Base-by-base conservation (phyloP, 2,113 vertebrate genomes). In the Puntigrus tetrazona region DNA sequence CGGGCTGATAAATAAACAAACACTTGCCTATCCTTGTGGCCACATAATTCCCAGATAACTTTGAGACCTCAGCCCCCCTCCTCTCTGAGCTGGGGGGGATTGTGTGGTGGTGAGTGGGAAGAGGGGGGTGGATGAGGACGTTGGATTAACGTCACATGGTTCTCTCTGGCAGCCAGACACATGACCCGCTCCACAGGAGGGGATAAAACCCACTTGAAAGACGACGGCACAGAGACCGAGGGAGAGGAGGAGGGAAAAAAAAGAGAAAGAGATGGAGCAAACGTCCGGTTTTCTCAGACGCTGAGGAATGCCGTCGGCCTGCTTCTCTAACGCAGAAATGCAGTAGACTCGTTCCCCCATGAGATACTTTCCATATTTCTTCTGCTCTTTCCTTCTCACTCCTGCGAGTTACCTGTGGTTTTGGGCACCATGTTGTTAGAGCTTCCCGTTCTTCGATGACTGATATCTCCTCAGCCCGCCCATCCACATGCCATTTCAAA, bases 131-230 rank as follows among this genome's bases (percentile, higher is more conserved):
- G 84, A 45, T 70, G 78, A 67, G 82, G 85, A 82, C 41, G 84
- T 52, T 88, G 84, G 87, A 89, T 89, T 90, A 89, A 85, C 85
- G 78, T 90, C 89, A 90, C 89, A 90, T 89, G 89, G 88, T 83
- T 81, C 86, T 80, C 65, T 86, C 84, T 82, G 85, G 87, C 89
- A 90, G 87, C 86, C 87, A 89, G 88, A 90, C 89, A 87, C 89
- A 90, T 90, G 89, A 90, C 89, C 89, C 86, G 69, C 88, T 87
- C 87, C 87, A 86, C 83, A 84, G 88, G 88, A 88, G 87, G 77
- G 89, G 88, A 89, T 89, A 90, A 90, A 89, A 86, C 89, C 87
- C 88, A 89, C 88, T 87, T 87, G 84, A 88, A 90, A 88, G 88
- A 87, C 81, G 83, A 77, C 74, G 86, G 83, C 83, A 86, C 63